Base-by-base conservation (phyloP, 2,797 vertebrate genomes). In the Melanotaenia maccullochi region DNA sequence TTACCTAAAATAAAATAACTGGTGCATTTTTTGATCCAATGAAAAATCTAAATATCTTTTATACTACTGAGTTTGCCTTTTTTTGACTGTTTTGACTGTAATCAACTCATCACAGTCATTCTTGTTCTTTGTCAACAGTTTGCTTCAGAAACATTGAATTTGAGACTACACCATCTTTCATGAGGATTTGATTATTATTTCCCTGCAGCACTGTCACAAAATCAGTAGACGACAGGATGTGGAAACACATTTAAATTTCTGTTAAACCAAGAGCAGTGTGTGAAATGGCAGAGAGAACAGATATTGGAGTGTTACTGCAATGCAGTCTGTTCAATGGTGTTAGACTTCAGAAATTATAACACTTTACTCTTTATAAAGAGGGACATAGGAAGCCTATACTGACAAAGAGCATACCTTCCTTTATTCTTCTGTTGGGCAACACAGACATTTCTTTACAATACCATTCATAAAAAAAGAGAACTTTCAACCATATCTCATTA, bases 401-500 rank as follows among this genome's bases (percentile, higher is more conserved):
- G 87, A 89, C 83, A 86, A 69, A 91, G 85, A 82, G 77, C 83
- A 83, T 78, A 85, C 85, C 82, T 80, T 83, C 83, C 75, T 83
- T 75, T 85, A 71, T 40, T 87, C 76, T 79, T 80, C 73, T 42
- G 5, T 79, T 87, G 85, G 77, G 84, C 85, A 67, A 60, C n/a
- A 6, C 79, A 87, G 87, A 91, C 88, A 86, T 76, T 80, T 79
- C 79, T 85, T 89, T 78, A 85, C 81, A 89, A 71, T 87, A 78
- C 82, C 78, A 47, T 60, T 73, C 75, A 81, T 65, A 13, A 11
- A 83, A 56, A 81, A 64, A 85, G 65, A 84, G 49, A 87, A 76
- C 73, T 52, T 65, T 68, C 11, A 52, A 52, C 22, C 22, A 24
- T 47, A 52, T 52, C 11, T 52, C 1, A 12, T 52, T 9, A 25